A percentile compares a stretch with the other conserved stretches of the same genome.
Conservation (phyloP, 2,888 invertebrate species). For the Agelastica alni region DNA sequence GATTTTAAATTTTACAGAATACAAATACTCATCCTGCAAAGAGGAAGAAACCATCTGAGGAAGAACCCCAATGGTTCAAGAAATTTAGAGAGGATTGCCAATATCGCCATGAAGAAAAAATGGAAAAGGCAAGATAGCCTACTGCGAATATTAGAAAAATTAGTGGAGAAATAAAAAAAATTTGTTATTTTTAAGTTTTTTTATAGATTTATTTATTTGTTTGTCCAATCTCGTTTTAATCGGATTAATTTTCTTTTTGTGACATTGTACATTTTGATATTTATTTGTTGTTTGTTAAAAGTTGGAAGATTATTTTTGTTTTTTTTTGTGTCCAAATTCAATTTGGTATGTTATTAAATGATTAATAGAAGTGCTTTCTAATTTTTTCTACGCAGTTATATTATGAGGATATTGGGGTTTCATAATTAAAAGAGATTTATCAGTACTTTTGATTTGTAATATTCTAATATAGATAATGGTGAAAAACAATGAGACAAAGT, state of each 20-base stretch:
- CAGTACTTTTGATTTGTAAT: no score
- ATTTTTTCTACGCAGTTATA: not conserved
- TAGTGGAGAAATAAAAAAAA: not conserved
- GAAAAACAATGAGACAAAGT: not conserved
- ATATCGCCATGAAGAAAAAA: slow-evolving; percentile 4
- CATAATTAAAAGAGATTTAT: no score
- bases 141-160: slow-evolving; percentile 3
- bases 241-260: no score
- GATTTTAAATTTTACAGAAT: no score
- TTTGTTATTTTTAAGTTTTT: no score
- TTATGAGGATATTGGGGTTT: not conserved
- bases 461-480: no score
- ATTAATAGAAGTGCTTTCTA: slow-evolving; percentile 1
- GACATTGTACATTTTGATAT: no score
- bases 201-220: no score
- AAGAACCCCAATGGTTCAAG: slow-evolving; percentile 5
- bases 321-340: not conserved
- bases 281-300: no score
- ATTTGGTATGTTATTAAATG: not conserved
- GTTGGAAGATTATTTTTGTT: not conserved
- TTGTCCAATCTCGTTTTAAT: no score
- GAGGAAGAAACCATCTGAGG: no score
- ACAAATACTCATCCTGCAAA: no score
- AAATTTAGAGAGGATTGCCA: slow-evolving; percentile 11
- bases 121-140: slow-evolving; percentile 10